Conservation (phyloP, 1,140 invertebrate genomes). For the Trichonephila clavipes region DNA sequence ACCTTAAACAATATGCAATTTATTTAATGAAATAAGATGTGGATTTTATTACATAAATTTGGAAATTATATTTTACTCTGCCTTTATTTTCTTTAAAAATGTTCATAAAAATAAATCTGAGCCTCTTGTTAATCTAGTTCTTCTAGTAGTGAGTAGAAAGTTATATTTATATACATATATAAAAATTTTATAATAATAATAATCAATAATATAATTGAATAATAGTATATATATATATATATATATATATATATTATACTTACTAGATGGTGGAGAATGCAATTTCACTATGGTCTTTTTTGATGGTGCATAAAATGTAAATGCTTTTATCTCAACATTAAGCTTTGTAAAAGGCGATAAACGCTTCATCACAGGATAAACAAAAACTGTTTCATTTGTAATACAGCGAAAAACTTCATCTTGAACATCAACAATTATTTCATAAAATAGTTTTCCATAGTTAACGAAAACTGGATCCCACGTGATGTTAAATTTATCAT, state of each 20-base stretch:
- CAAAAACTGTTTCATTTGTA: constrained; percentile 79
- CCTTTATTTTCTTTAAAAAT: no score
- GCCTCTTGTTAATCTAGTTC: no score
- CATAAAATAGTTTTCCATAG: constrained; percentile 91
- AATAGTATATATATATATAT: no score
- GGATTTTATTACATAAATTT: background rate
- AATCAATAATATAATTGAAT: no score
- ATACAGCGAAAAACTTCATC: constrained; percentile 80
- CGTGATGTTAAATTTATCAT: constrained; percentile 88
- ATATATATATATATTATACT: background rate
- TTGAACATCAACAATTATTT: constrained; percentile 85
- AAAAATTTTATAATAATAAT: no score
- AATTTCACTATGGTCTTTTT: constrained; percentile 81
- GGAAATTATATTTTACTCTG: background rate
- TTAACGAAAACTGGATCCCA: constrained; percentile 89
- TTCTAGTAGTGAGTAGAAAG: no score
- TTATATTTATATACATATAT: no score
- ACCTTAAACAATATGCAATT: no score
- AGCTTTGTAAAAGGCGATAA: constrained; percentile 86
- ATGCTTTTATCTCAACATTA: constrained; percentile 87
- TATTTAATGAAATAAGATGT: no score
- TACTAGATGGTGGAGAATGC: constrained; percentile 81
- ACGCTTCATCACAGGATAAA: constrained; percentile 82
- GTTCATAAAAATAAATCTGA: no score
- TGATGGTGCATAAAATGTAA: constrained; percentile 91